A percentile compares a stretch with the other conserved stretches of the same genome.
These are phyloP conservation scores for Nasalis larvatus DNA, from an alignment of 2,113 vertebrate genomes.

Conservation along the genomic window DNA sequence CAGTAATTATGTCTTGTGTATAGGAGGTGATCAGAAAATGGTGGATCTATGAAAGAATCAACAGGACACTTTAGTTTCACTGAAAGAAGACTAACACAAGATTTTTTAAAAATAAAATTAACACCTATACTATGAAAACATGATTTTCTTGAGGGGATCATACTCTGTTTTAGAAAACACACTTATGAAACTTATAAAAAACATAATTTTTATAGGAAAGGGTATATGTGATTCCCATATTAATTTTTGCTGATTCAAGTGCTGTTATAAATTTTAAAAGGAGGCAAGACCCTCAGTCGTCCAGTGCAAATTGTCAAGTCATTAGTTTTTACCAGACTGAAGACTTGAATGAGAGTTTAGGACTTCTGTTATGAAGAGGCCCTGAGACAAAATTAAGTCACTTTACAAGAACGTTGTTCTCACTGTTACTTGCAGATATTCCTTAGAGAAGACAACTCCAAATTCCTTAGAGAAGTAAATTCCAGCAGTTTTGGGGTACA, in stretches of 20 bases:
- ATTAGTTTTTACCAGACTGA: background rate
- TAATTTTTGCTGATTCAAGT: background rate
- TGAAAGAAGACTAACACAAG: background rate
- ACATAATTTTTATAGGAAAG: background rate
- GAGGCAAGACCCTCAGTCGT: background rate
- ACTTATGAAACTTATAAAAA: background rate
- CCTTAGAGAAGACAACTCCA: background rate
- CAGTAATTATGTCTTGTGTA: background rate
- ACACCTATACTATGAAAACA: background rate
- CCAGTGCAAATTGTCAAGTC: background rate
- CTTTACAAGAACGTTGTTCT: background rate
- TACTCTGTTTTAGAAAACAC: background rate
- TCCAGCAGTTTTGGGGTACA: background rate
- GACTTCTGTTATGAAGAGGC: background rate
- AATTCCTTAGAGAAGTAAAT: background rate
- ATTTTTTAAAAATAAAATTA: background rate
- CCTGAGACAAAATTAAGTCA: slow-evolving; percentile 1
- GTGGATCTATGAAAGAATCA: background rate
- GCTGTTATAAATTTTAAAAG: background rate
- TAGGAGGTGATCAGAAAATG: background rate
- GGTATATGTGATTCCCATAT: background rate
- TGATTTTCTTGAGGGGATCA: background rate
- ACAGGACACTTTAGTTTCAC: background rate
- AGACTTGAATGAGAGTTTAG: background rate
- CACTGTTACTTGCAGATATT: slow-evolving; percentile 11